phyloP scores from a whole-genome alignment of 2,113 vertebrate genomes.

The Apeltes quadracus region DNA sequence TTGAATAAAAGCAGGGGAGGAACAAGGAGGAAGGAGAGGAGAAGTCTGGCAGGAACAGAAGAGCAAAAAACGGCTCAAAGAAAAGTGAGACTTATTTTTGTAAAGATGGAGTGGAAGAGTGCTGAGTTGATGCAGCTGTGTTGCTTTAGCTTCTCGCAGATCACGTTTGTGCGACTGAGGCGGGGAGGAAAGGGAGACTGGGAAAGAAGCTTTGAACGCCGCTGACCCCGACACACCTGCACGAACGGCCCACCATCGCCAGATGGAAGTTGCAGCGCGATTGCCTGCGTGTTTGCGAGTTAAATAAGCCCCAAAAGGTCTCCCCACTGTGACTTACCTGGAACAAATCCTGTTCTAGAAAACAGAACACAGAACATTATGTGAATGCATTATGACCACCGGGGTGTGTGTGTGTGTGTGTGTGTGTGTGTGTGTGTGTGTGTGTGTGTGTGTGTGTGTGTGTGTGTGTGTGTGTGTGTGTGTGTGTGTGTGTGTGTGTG shows the following conservation, averaged over 20 bases:
- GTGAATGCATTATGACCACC: constrained; percentile 65
- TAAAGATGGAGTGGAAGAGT: constrained; percentile 56
- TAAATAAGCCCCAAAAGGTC: constrained; percentile 51
- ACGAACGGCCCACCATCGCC: constrained; percentile 51
- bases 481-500: too few species aligned
- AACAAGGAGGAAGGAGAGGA: constrained; percentile 20
- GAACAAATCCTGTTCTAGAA: constrained; percentile 65
- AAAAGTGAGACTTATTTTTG: constrained; percentile 49
- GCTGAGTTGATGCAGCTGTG: constrained; percentile 74
- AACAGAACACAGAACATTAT: constrained; percentile 55
- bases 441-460: too few species aligned
- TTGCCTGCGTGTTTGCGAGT: constrained; percentile 30
- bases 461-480: too few species aligned
- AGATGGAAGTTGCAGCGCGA: constrained; percentile 50
- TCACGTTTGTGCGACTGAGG: constrained; percentile 25
- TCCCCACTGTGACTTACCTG: constrained; percentile 64
- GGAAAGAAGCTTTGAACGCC: constrained; percentile 25
- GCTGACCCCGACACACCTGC: constrained; percentile 66
- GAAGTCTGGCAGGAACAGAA: constrained; percentile 31
- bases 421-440: too few species aligned
- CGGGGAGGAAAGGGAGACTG: background rate
- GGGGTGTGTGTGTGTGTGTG: too few species aligned
- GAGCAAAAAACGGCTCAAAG: constrained; percentile 40
- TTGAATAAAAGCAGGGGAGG: constrained; percentile 23
- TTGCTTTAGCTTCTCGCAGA: constrained; percentile 65